These are phyloP conservation scores for Drosophila guanche DNA, from an alignment of 1,140 invertebrate species.

Conservation along the genomic window DNA sequence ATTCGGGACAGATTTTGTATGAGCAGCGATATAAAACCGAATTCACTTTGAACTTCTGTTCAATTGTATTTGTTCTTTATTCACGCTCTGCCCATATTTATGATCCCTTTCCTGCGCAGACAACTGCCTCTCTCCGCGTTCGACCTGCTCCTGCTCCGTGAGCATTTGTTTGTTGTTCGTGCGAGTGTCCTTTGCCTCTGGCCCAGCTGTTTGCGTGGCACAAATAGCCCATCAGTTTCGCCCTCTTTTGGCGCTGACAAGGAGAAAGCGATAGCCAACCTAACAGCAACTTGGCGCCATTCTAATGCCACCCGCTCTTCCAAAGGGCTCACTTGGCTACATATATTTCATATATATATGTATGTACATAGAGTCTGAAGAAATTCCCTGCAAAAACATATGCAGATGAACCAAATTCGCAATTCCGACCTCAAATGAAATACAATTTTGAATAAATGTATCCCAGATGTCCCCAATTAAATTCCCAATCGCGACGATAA, in stretches of 20 bases:
- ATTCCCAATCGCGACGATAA: too few relatives aligned
- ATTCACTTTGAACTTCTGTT: slow-evolving; percentile 62
- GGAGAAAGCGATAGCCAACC: slow-evolving; percentile 17
- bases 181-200: slow-evolving; percentile 47
- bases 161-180: slow-evolving; percentile 60
- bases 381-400: too few relatives aligned
- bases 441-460: too few relatives aligned
- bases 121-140: slow-evolving; percentile 45
- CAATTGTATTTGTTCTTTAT: slow-evolving; percentile 22
- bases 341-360: not conserved
- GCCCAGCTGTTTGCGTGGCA: slow-evolving; percentile 70
- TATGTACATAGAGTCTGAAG: too few relatives aligned
- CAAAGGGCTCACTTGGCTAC: not conserved
- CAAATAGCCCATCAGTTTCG: slow-evolving; percentile 53
- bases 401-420: too few relatives aligned
- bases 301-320: slow-evolving; percentile 34
- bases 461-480: too few relatives aligned
- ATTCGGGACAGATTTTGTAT: slow-evolving; percentile 12
- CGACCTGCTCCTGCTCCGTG: slow-evolving; percentile 14
- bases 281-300: slow-evolving; percentile 64
- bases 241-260: not conserved
- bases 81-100: not conserved
- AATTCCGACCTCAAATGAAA: too few relatives aligned
- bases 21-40: slow-evolving; percentile 33
- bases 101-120: slow-evolving; percentile 29